Evolutionary conservation across 2,888 invertebrate species (phyloP).

Genomic region (Himalopsyche japonica): DNA sequence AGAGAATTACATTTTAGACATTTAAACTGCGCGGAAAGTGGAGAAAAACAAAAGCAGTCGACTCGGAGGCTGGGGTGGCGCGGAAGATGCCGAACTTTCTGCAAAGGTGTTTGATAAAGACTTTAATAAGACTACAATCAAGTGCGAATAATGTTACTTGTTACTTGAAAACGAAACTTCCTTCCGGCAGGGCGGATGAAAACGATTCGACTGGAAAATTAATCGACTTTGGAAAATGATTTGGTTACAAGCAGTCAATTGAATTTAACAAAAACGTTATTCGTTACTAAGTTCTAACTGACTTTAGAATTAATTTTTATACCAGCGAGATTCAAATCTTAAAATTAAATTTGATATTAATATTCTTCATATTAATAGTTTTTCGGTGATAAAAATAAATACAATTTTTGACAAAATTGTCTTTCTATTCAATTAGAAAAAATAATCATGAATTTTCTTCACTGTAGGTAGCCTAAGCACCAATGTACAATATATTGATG

Average conservation of each 20-base stretch:
- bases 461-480: no score
- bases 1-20: slow-evolving; percentile 40
- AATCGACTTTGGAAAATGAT: slow-evolving; percentile 19
- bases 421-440: no score
- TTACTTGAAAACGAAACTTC: not conserved
- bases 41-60: slow-evolving; percentile 24
- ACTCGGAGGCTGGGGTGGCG: not conserved
- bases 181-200: not conserved
- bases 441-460: no score
- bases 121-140: slow-evolving; percentile 34
- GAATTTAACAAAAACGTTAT: not conserved
- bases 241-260: slow-evolving; percentile 8
- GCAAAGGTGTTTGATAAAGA: slow-evolving; percentile 40
- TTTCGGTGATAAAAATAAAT: no score
- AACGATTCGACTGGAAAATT: slow-evolving; percentile 12
- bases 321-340: no score
- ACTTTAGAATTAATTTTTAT: no score
- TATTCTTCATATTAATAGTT: no score
- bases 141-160: slow-evolving; percentile 2
- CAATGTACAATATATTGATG: no score
- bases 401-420: no score
- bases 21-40: slow-evolving; percentile 36
- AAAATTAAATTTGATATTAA: no score
- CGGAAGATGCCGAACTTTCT: slow-evolving; percentile 16
- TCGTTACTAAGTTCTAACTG: no score